A percentile compares a stretch with the other conserved stretches of the same genome.
Evolutionary conservation across 2,797 vertebrate genomes (phyloP).

Genomic region (Yasuhikotakia modesta): DNA sequence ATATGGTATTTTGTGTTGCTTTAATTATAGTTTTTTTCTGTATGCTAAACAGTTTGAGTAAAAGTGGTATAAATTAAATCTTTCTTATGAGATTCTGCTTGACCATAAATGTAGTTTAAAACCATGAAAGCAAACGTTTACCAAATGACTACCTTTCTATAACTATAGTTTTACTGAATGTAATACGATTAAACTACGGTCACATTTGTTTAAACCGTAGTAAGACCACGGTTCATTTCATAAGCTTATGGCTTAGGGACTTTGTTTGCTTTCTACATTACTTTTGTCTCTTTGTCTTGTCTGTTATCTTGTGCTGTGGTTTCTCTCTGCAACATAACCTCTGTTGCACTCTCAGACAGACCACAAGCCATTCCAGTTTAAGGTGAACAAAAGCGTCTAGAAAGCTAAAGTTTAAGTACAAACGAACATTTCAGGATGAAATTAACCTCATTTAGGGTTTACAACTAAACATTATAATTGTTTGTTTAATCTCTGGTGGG

Average conservation of each 20-base stretch:
- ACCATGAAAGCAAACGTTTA: too few relatives aligned
- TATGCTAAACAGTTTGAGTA: background rate
- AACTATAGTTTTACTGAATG: too few relatives aligned
- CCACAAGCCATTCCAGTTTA: slow-evolving; percentile 41
- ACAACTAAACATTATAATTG: slow-evolving; percentile 67
- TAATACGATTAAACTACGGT: too few relatives aligned
- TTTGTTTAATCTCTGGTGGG: slow-evolving; percentile 68
- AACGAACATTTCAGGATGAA: slow-evolving; percentile 71
- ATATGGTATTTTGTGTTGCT: slow-evolving; percentile 9
- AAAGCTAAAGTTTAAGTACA: slow-evolving; percentile 57
- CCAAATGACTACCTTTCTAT: too few relatives aligned
- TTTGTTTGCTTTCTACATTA: background rate
- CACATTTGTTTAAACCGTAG: too few relatives aligned
- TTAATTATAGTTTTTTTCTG: too few relatives aligned
- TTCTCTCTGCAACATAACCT: slow-evolving; percentile 37
- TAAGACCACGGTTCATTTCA: too few relatives aligned
- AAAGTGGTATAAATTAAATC: background rate
- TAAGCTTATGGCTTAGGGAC: too few relatives aligned
- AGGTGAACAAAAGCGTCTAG: slow-evolving; percentile 37
- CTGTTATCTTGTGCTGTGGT: slow-evolving; percentile 59
- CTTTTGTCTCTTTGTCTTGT: slow-evolving; percentile 23
- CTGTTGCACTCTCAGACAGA: slow-evolving; percentile 56
- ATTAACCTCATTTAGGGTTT: slow-evolving; percentile 71
- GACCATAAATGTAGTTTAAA: slow-evolving; percentile 19
- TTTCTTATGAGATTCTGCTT: background rate